phyloP scores from a whole-genome alignment of 2,888 invertebrate species.

The Melieria omissa region DNA sequence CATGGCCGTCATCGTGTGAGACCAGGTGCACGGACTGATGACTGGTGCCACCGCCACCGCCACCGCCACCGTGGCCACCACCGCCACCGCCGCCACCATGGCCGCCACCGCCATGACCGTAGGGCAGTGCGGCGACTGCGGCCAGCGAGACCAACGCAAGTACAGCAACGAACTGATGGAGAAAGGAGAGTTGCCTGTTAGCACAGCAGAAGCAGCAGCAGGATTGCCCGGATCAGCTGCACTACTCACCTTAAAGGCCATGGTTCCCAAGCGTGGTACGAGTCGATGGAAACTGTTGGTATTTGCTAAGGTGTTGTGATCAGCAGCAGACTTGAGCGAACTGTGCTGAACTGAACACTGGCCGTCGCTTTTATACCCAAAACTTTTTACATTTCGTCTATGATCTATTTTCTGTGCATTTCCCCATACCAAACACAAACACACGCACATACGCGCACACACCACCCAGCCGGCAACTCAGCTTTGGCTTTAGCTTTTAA shows the following conservation, averaged over 20 bases:
- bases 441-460: neutral
- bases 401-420: neutral
- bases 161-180: constrained; percentile 45
- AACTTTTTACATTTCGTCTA: neutral
- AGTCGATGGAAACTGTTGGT: constrained; percentile 43
- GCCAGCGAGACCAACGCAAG: constrained; percentile 47
- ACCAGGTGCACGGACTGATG: constrained; percentile 24
- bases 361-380: constrained; percentile 33
- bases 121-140: constrained; percentile 40
- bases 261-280: constrained; percentile 46
- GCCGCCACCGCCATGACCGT: constrained; percentile 10
- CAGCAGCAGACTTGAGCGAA: constrained; percentile 21
- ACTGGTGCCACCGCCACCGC: constrained; percentile 11
- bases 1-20: constrained; percentile 22
- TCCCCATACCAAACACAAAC: constrained; percentile 4
- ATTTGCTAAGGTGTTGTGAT: no score
- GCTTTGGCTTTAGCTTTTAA: no score
- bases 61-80: neutral
- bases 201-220: no score
- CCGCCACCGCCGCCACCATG: constrained; percentile 13
- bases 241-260: constrained; percentile 53
- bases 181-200: neutral
- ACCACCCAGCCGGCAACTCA: no score
- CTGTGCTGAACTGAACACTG: constrained; percentile 23
- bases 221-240: neutral